These are phyloP conservation scores for Orthosia gothica DNA, from an alignment of 2,888 invertebrate species.

Conservation along the genomic window DNA sequence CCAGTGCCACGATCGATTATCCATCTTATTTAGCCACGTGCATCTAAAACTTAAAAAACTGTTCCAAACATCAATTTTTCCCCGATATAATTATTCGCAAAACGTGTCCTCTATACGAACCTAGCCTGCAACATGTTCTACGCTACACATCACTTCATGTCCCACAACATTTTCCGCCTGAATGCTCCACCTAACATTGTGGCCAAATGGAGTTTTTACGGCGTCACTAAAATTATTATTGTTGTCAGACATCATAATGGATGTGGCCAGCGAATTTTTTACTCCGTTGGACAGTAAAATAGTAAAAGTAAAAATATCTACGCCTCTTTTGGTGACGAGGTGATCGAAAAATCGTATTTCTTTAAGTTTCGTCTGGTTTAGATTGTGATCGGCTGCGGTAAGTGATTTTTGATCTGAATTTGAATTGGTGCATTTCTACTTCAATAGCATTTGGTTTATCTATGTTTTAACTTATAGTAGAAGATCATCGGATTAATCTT, in stretches of 20 bases:
- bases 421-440: conserved; percentile 3
- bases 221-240: conserved; percentile 69
- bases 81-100: conserved; percentile 13
- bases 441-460: not conserved
- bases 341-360: conserved; percentile 16
- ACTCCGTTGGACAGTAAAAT: conserved; percentile 64
- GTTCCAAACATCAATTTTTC: not conserved
- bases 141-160: conserved; percentile 28
- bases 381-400: not conserved
- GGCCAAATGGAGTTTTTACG: conserved; percentile 70
- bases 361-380: conserved; percentile 11
- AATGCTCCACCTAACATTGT: conserved; percentile 65
- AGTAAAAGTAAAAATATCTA: conserved; percentile 50
- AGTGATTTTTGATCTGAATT: conserved; percentile 9
- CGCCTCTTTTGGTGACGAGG: not conserved
- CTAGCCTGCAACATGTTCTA: conserved; percentile 36
- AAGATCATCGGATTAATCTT: no score
- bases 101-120: not conserved
- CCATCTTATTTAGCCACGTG: not conserved
- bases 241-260: conserved; percentile 67
- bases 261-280: conserved; percentile 63
- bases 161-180: conserved; percentile 59
- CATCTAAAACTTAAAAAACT: not conserved
- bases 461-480: no score
- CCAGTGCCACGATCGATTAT: no score